Evolutionary conservation across 2,888 invertebrate species (phyloP), one percentile per base, ranked within the genome.

Genomic region (Drosophila diplacantha): DNA sequence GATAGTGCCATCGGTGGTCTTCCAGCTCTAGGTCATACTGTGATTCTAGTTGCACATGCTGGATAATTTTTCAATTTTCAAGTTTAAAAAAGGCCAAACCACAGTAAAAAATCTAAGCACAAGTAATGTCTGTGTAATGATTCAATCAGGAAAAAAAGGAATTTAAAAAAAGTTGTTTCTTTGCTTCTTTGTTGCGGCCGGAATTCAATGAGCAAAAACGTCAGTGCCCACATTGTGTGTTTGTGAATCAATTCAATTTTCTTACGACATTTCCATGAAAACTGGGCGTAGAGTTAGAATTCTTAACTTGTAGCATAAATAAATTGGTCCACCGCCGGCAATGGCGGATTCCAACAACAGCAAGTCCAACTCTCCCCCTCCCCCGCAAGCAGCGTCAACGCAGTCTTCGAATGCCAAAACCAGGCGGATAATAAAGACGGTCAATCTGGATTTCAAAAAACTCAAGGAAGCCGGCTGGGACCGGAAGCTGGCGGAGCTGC

Each of bases 361-460:
- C 39, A 44, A 14, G 16, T 9, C 20, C 5, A 35, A 26, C 11
- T 11, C 50, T 37, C 14, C 22, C 5, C 22, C 32, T 32, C 29
- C 31, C 8, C 24, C 31, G 9, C 26, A 37, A 43, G 32, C 52
- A 52, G 44, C 35, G 43, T 50, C 61, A 16, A 14, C 38, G 41
- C 11, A n/a, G 24, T 24, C 39, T 32, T 11, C 38, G 4, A 34
- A 2, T 20, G 26, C 38, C 18, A 50, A 6, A 63, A 22, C 11
- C 53, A 81, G 79, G 52, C 84, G 85, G 31, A 72, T 88, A 39
- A 85, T 88, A 31, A 84, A 83, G 22, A 81, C 75, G 71, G 79
- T 87, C 50, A 81, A 81, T 12, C 73, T 88, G 38, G 87, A 88
- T 77, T 77, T 84, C 4, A 83, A 79, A 4, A 88, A 87, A 67